Base-by-base conservation (phyloP, 2,888 invertebrate genomes). In the Sminthurides aquaticus region DNA sequence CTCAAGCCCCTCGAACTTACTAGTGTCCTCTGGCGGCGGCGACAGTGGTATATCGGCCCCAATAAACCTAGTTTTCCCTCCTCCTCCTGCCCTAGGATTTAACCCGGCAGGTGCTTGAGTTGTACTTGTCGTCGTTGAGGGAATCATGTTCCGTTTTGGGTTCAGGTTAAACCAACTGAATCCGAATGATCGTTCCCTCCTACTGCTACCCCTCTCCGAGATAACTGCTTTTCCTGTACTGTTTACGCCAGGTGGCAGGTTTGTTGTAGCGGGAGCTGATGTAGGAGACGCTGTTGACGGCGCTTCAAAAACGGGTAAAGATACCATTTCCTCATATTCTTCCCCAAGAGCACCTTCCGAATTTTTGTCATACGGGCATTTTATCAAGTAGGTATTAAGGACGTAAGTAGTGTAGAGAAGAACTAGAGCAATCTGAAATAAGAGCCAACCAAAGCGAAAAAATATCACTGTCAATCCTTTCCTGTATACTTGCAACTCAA, bases 371-470 rank as follows among this genome's bases (percentile, higher is more conserved):
- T 58, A 65, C 15, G 71, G 73, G 59, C 71, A 73, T 57, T 62
- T 58, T 2, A 68, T 68, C 1, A 74, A 59, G 64, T 74, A 82
- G 76, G 80, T 83, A 71, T 87, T 85, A 15, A 86, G 80, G 59
- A 89, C 85, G 73, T 88, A 90, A 20, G 85, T 77, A 3, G 90
- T 89, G 76, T 87, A 90, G 56, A 90, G 79, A 1, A 85, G 79
- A 15, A 90, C 90, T 75, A 89, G 68, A 8, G 67, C 68, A 29
- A 70, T 69, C 69, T 67, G 43, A 49, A 55, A 67, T 49, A 15
- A 57, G 60, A 26, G 15, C 8, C 49, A 11, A 27, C 3, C n/a
- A 56, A 56, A 18, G 43, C 8, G 8, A 15, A 34, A 34, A 11
- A 11, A 34, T 34, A 34, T 34, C 43, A 34, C 43, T 34, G 43